These are phyloP conservation scores for Leptinotarsa peninsularis DNA, from an alignment of 2,888 invertebrate species.

Conservation along the genomic window DNA sequence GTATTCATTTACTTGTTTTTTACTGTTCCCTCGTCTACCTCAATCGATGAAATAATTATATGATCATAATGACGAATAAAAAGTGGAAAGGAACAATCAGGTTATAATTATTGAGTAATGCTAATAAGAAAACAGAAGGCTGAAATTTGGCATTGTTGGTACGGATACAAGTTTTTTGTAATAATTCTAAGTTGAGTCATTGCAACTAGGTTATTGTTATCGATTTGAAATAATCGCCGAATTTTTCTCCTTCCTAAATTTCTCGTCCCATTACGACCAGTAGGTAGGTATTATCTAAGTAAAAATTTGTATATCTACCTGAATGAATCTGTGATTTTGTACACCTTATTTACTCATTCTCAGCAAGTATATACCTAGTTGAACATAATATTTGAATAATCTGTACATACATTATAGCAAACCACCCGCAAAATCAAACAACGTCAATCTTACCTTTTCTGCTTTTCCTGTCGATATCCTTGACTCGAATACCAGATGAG, in stretches of 20 bases:
- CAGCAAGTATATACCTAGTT: no score
- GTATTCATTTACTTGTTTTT: background rate
- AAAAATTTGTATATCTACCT: background rate
- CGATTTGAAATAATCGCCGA: background rate
- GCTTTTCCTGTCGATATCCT: constrained; percentile 9
- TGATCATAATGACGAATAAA: background rate
- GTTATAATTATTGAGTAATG: no score
- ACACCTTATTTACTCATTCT: no score
- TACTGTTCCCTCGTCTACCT: background rate
- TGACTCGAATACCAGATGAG: constrained; percentile 14
- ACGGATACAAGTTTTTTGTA: background rate
- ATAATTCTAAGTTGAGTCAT: background rate
- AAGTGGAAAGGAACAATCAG: no score
- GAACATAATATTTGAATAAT: no score
- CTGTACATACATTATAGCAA: no score
- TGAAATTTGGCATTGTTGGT: background rate
- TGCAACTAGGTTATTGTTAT: constrained; percentile 13
- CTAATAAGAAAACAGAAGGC: no score
- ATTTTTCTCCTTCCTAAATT: background rate
- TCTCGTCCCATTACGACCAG: constrained; percentile 9
- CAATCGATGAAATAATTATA: background rate
- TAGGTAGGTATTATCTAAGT: background rate
- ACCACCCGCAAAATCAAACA: background rate
- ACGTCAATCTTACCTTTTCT: constrained; percentile 23
- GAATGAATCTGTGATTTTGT: no score